Percentiles rank a stretch among this genome's conserved stretches.
phyloP scores from a whole-genome alignment of 1,140 invertebrate species.

The Chlorops oryzae region DNA sequence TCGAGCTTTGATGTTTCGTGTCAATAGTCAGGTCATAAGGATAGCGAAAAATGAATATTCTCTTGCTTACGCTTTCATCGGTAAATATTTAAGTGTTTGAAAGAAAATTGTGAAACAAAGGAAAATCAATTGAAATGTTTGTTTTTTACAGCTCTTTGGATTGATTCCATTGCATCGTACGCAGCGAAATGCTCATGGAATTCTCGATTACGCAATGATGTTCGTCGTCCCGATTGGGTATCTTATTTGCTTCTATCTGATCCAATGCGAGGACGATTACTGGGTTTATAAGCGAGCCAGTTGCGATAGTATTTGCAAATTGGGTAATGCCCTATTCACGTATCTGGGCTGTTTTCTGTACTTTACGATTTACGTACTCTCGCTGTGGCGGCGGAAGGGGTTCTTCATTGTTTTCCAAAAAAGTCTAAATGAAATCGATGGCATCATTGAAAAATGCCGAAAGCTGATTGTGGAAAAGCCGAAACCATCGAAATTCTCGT shows the following conservation, averaged over 20 bases:
- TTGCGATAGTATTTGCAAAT: slow-evolving; percentile 33
- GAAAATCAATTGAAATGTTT: neutral
- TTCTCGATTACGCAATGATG: slow-evolving; percentile 37
- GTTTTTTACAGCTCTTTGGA: slow-evolving; percentile 27
- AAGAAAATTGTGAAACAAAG: too few species aligned
- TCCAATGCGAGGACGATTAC: slow-evolving; percentile 17
- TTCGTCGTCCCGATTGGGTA: slow-evolving; percentile 29
- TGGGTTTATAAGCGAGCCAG: slow-evolving; percentile 15
- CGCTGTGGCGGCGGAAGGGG: slow-evolving; percentile 32
- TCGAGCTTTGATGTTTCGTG: too few species aligned
- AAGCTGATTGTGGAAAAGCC: slow-evolving; percentile 26
- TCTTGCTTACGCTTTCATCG: neutral
- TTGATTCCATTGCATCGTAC: slow-evolving; percentile 35
- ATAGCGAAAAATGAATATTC: neutral
- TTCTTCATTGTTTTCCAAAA: slow-evolving; percentile 36
- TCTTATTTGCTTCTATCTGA: slow-evolving; percentile 28
- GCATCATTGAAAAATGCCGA: slow-evolving; percentile 23
- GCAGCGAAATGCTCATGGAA: slow-evolving; percentile 15
- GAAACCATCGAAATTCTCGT: slow-evolving; percentile 20
- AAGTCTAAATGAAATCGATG: slow-evolving; percentile 31
- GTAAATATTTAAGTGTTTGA: neutral
- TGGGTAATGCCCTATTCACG: slow-evolving; percentile 33
- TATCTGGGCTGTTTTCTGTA: slow-evolving; percentile 38
- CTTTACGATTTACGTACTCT: slow-evolving; percentile 27
- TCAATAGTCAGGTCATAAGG: too few species aligned